Evolutionary conservation across 2,888 invertebrate species (phyloP).

Genomic region (Platypus cylindrus): DNA sequence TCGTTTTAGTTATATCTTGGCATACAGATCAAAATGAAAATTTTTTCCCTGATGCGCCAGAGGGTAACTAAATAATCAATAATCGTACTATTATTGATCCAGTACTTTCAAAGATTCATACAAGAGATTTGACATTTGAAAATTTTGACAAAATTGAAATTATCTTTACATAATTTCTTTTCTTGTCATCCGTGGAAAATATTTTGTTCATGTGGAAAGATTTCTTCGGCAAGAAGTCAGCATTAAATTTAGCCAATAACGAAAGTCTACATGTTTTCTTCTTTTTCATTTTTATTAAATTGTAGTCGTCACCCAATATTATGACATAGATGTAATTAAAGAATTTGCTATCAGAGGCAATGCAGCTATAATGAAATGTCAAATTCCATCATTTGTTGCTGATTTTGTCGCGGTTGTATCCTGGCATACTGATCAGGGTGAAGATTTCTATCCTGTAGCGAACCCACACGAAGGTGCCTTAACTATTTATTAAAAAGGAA

Average conservation of each 20-base stretch:
- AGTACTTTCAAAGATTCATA: constrained; percentile 2
- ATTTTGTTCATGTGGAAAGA: neutral
- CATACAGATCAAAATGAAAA: constrained; percentile 68
- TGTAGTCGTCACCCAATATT: constrained; percentile 67
- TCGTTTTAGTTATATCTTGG: constrained; percentile 79
- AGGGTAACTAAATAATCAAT: constrained; percentile 24
- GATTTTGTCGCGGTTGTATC: constrained; percentile 82
- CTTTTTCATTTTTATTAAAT: too few species aligned
- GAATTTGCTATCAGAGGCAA: constrained; percentile 86
- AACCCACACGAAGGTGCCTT: constrained; percentile 29
- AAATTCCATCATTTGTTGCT: constrained; percentile 83
- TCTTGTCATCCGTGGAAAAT: neutral
- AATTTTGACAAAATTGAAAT: too few species aligned
- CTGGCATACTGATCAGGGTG: constrained; percentile 73
- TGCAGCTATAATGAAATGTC: constrained; percentile 78
- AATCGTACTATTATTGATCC: neutral
- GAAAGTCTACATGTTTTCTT: constrained; percentile 2
- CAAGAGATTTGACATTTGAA: constrained; percentile 13
- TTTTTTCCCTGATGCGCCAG: constrained; percentile 45
- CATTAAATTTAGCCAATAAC: too few species aligned
- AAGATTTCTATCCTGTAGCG: constrained; percentile 52
- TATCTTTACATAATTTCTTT: too few species aligned
- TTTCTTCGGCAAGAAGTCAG: too few species aligned
- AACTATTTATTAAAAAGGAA: neutral
- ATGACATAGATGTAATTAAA: constrained; percentile 75